Base-by-base conservation (phyloP, 2,797 vertebrate species). In the Heliangelus exortis region DNA sequence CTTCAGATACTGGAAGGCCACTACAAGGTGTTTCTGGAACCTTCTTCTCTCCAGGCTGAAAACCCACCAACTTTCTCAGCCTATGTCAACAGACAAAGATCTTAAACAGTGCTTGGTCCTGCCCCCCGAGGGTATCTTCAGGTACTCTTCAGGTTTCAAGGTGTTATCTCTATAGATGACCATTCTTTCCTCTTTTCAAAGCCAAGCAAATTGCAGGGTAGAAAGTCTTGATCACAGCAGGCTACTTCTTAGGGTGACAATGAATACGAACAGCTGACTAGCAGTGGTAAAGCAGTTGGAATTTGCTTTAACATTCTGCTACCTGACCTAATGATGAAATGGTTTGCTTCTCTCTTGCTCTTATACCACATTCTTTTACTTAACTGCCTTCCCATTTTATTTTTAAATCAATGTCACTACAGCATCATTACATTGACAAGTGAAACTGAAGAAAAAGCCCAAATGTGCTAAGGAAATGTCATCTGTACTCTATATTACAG, bases 271-370 rank as follows among this genome's bases (percentile, higher is more conserved):
- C 6, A 34, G 54, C 16, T 1, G 2, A 29, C 14, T 43, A 77
- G 18, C 10, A 39, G 10, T 15, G 14, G 17, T 23, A 61, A 77
- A 14, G 0, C 0, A 39, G 6, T 29, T 33, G 45, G 13, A 28
- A 18, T 63, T 94, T 68, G 29, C 28, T 55, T 62, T 23, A 50
- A 22, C n/a, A 12, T 45, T 76, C 26, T 53, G 36, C 19, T 62
- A 48, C 8, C 36, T 29, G 14, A 39, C 12, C 39, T 62, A n/a
- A 57, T 16, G 29, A 41, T 22, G 21, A 59, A 48, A 23, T 9
- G 1, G 5, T 59, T 54, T 73, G 39, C 10, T 57, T 20, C 33
- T 63, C 67, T 48, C 33, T 68, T 73, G 31, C 15, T 28, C 9
- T 67, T 87, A 48, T 51, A 3, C 31, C 9, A 16, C 26, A 23